These are phyloP conservation scores for Spodoptera exigua DNA, from an alignment of 2,888 invertebrate species.

Conservation along the genomic window DNA sequence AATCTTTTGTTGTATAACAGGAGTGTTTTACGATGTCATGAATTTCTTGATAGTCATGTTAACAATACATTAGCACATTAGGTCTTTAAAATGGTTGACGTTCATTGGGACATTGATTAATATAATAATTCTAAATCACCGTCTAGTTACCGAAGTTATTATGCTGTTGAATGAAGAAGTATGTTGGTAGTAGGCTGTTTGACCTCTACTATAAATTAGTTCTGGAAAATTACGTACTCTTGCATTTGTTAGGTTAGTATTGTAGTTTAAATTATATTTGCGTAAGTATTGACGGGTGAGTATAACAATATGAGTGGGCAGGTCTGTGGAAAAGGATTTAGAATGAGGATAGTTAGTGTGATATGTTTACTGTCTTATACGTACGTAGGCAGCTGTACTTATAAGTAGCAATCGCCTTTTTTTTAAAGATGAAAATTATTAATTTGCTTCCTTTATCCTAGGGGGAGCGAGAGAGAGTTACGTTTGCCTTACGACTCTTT, in stretches of 20 bases:
- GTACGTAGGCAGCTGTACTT: too few relatives aligned
- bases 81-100: slow-evolving; percentile 31
- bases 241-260: slow-evolving; percentile 23
- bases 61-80: slow-evolving; percentile 34
- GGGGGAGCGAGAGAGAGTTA: too few relatives aligned
- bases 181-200: slow-evolving; percentile 21
- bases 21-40: background rate
- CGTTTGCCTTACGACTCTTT: too few relatives aligned
- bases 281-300: slow-evolving; percentile 2
- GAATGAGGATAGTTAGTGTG: too few relatives aligned
- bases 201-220: slow-evolving; percentile 46
- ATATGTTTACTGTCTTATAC: too few relatives aligned
- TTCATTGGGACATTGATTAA: slow-evolving; percentile 19
- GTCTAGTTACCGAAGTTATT: slow-evolving; percentile 29
- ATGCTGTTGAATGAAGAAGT: slow-evolving; percentile 43
- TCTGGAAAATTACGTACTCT: slow-evolving; percentile 5
- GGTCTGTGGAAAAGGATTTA: too few relatives aligned
- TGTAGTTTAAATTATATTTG: slow-evolving; percentile 25
- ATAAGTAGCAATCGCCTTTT: too few relatives aligned
- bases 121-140: slow-evolving; percentile 44
- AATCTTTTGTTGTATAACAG: too few relatives aligned
- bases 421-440: too few relatives aligned
- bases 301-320: slow-evolving; percentile 3
- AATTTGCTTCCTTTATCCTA: too few relatives aligned
- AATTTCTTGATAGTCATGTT: background rate